Percentiles rank a stretch among this genome's conserved stretches.
phyloP scores from a whole-genome alignment of 2,888 invertebrate species.

The Lydus trimaculatus region DNA sequence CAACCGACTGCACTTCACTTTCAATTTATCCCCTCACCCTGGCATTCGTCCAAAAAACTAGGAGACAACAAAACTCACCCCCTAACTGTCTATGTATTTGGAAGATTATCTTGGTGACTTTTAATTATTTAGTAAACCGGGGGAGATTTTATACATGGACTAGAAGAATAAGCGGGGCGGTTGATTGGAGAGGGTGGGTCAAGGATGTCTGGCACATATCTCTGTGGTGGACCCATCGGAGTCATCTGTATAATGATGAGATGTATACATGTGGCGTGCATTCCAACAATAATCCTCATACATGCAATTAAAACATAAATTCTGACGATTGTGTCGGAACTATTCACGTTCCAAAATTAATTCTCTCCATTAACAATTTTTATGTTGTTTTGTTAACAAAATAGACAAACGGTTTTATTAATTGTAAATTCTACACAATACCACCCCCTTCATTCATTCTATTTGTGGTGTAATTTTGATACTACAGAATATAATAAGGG shows the following conservation, averaged over 20 bases:
- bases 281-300: not conserved
- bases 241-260: not conserved
- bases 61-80: constrained; percentile 1
- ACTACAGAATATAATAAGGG: not conserved
- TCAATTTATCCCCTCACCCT: constrained; percentile 36
- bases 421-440: not conserved
- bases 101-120: not conserved
- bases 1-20: constrained; percentile 46
- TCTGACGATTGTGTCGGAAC: not conserved
- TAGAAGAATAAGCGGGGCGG: not conserved
- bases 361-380: not conserved
- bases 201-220: constrained; percentile 6
- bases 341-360: not conserved
- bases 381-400: not conserved
- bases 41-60: not conserved
- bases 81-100: not conserved
- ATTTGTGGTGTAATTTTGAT: not conserved
- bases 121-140: not conserved
- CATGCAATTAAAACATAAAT: constrained; percentile 11
- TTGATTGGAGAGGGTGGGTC: not conserved
- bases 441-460: not conserved
- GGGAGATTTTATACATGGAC: not conserved
- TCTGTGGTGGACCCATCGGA: not conserved
- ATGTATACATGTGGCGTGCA: not conserved
- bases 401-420: not conserved